A percentile compares a stretch with the other conserved stretches of the same genome.
Conservation (phyloP, 2,797 vertebrate species). For the Semotilus atromaculatus region DNA sequence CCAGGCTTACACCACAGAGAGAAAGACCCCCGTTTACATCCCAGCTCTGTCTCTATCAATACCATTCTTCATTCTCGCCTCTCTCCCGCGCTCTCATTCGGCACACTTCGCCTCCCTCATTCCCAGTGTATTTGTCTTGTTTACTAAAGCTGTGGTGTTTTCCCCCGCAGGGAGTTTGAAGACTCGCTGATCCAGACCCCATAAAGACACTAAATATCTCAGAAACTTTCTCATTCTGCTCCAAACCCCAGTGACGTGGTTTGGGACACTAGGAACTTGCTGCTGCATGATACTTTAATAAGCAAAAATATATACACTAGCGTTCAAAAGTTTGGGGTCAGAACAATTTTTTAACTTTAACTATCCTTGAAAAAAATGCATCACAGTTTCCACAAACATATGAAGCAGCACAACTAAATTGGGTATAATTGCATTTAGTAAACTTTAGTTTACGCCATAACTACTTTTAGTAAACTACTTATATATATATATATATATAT, state of each 20-base stretch:
- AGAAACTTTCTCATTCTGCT: background rate
- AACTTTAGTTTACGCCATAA: too few relatives aligned
- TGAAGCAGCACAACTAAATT: background rate
- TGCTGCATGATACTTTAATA: background rate
- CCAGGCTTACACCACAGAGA: background rate
- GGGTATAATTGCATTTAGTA: too few relatives aligned
- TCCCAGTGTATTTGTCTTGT: background rate
- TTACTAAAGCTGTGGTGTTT: constrained; percentile 5
- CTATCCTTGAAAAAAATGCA: background rate
- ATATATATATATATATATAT: too few relatives aligned
- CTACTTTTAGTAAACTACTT: too few relatives aligned
- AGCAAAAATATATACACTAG: too few relatives aligned
- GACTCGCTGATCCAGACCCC: background rate
- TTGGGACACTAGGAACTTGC: background rate
- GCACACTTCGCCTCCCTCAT: constrained; percentile 5
- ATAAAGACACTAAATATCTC: background rate
- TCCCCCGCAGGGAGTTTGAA: constrained; percentile 11
- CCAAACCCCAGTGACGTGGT: background rate
- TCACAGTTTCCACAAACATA: background rate
- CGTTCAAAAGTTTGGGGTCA: too few relatives aligned
- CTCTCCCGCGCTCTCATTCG: background rate
- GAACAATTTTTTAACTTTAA: background rate
- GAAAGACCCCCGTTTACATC: background rate
- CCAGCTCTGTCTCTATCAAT: background rate
- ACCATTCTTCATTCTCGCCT: background rate